A percentile compares a stretch with the other conserved stretches of the same genome.
phyloP scores from a whole-genome alignment of 2,797 vertebrate species.

The Menidia menidia region DNA sequence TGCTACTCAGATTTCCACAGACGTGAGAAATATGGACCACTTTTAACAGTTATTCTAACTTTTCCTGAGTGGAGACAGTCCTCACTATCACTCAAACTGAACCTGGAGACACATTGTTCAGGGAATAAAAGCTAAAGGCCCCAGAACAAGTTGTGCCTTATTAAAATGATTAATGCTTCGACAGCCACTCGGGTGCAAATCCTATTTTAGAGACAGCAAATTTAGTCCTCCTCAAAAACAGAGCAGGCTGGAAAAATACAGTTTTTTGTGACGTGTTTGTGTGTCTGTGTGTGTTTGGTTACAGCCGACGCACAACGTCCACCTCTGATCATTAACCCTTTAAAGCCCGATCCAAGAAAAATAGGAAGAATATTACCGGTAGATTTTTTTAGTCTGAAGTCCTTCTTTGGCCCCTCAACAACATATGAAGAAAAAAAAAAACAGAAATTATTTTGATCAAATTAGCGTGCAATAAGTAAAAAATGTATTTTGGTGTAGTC shows the following conservation, averaged over 20 bases:
- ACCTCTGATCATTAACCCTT: constrained; percentile 25
- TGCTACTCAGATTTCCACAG: not conserved
- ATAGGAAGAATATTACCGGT: too few relatives aligned
- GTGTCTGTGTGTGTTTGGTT: constrained; percentile 13
- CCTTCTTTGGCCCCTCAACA: too few relatives aligned
- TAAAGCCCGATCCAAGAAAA: not conserved
- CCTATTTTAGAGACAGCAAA: constrained; percentile 29
- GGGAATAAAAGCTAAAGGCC: constrained; percentile 22
- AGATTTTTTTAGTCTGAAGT: too few relatives aligned
- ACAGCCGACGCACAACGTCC: not conserved
- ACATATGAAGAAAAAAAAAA: too few relatives aligned
- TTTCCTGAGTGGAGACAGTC: constrained; percentile 1
- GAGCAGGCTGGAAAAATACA: constrained; percentile 25
- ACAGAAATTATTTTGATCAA: too few relatives aligned
- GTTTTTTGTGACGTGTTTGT: constrained; percentile 19
- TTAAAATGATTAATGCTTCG: constrained; percentile 65
- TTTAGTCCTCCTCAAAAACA: constrained; percentile 16
- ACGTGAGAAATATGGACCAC: not conserved
- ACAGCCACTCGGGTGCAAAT: constrained; percentile 35
- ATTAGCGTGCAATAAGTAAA: too few relatives aligned
- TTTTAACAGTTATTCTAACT: not conserved
- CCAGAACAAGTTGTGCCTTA: constrained; percentile 39
- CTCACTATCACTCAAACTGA: constrained; percentile 17
- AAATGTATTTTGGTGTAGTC: too few relatives aligned
- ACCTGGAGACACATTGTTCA: constrained; percentile 22